Percentiles rank a stretch among this genome's conserved stretches.
Conservation (phyloP, 2,113 vertebrate genomes). For the Colius striatus region DNA sequence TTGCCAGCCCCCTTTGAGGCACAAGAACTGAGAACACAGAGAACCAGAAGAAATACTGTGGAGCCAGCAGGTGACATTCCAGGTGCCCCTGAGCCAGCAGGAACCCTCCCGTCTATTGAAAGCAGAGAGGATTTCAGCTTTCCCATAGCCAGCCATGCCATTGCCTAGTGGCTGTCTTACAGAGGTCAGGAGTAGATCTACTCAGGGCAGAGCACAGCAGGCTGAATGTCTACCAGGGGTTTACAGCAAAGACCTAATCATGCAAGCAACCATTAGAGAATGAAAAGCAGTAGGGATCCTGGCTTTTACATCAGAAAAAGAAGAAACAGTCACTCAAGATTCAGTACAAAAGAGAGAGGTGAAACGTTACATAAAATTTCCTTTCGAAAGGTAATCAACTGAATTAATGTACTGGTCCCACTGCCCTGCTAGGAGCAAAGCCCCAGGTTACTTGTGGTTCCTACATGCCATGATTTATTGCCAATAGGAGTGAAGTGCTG, state of each 20-base stretch:
- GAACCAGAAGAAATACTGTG: not conserved
- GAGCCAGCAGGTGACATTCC: not conserved
- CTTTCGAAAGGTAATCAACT: not conserved
- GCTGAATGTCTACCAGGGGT: not conserved
- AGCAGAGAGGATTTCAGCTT: not conserved
- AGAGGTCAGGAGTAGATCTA: not conserved
- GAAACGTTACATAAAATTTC: not conserved
- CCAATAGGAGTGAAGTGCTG: not conserved
- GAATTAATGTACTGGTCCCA: not conserved
- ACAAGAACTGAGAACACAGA: not conserved
- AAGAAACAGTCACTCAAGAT: not conserved
- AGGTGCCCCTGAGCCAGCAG: not conserved
- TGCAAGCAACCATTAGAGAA: constrained; percentile 4
- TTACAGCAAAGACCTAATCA: not conserved
- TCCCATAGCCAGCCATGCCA: not conserved
- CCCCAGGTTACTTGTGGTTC: not conserved
- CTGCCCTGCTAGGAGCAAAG: not conserved
- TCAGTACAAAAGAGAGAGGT: not conserved
- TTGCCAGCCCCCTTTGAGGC: not conserved
- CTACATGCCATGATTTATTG: not conserved
- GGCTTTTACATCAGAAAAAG: not conserved
- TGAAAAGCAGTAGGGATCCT: not conserved
- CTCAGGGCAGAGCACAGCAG: constrained; percentile 11
- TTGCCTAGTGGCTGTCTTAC: not conserved
- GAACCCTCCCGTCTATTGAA: not conserved